Evolutionary conservation across 2,888 invertebrate species (phyloP).

Genomic region (Ochlodes sylvanus): DNA sequence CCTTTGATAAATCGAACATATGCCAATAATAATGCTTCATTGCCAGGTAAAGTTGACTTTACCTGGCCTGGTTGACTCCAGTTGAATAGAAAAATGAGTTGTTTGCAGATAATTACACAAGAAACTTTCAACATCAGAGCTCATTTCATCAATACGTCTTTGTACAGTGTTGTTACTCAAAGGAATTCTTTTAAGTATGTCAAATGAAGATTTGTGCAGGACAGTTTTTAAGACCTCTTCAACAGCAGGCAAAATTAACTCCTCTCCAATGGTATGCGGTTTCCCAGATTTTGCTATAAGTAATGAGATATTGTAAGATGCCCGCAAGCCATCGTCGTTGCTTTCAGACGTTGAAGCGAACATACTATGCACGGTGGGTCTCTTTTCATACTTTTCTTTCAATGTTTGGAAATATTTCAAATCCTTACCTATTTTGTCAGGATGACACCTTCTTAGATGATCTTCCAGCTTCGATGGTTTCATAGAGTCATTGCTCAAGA

Average conservation of each 20-base stretch:
- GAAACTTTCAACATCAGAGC: constrained; percentile 39
- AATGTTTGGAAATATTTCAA: constrained; percentile 40
- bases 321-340: constrained; percentile 41
- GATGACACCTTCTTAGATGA: constrained; percentile 37
- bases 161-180: constrained; percentile 39
- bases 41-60: constrained; percentile 44
- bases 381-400: constrained; percentile 38
- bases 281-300: constrained; percentile 46
- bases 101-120: constrained; percentile 38
- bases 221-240: constrained; percentile 52
- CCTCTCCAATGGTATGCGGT: constrained; percentile 33
- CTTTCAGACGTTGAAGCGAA: constrained; percentile 40
- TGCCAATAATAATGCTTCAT: constrained; percentile 42
- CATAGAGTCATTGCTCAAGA: constrained; percentile 41
- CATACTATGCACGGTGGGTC: constrained; percentile 38
- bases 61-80: too few relatives aligned
- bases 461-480: constrained; percentile 40
- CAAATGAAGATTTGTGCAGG: constrained; percentile 30
- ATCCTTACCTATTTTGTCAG: constrained; percentile 40
- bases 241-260: constrained; percentile 53
- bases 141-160: constrained; percentile 53
- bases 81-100: constrained; percentile 56
- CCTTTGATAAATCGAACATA: constrained; percentile 35
- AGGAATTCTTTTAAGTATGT: constrained; percentile 34
- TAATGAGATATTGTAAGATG: constrained; percentile 42